Percentiles rank a stretch among this genome's conserved stretches.
phyloP scores from a whole-genome alignment of 2,888 invertebrate species.

The Anoplius nigerrimus region DNA sequence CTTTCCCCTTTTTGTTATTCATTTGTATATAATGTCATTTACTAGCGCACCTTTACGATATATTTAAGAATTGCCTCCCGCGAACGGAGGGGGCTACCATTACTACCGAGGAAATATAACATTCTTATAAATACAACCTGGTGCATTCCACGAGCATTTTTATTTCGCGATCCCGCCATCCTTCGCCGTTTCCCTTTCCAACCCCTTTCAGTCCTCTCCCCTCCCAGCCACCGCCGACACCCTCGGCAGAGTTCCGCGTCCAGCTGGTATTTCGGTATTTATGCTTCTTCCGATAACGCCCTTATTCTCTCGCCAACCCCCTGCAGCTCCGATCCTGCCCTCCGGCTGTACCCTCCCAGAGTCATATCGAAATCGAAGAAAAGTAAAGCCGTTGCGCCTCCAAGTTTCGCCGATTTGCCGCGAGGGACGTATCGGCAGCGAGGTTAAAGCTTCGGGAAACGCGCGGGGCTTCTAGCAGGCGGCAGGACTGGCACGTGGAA shows the following conservation, averaged over 20 bases:
- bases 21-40: conserved; percentile 74
- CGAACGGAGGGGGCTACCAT: conserved; percentile 66
- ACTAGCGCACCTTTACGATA: conserved; percentile 72
- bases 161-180: conserved; percentile 28
- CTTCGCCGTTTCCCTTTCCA: conserved; percentile 31
- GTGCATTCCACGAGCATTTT: conserved; percentile 40
- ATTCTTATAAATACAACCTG: conserved; percentile 72
- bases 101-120: conserved; percentile 69
- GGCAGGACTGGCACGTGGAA: neutral
- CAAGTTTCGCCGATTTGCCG: conserved; percentile 40
- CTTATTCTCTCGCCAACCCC: conserved; percentile 13
- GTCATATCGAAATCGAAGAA: conserved; percentile 58
- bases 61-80: conserved; percentile 65
- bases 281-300: conserved; percentile 26
- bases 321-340: neutral
- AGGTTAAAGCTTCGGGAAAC: conserved; percentile 17
- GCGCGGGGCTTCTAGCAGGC: neutral
- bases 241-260: conserved; percentile 22
- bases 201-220: conserved; percentile 3
- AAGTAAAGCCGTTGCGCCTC: conserved; percentile 55
- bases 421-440: conserved; percentile 36
- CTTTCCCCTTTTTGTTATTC: conserved; percentile 68
- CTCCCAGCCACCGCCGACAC: neutral
- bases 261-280: conserved; percentile 29
- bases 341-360: conserved; percentile 4